These are phyloP conservation scores for Istiophorus platypterus DNA, from an alignment of 2,113 vertebrate species.

Conservation along the genomic window DNA sequence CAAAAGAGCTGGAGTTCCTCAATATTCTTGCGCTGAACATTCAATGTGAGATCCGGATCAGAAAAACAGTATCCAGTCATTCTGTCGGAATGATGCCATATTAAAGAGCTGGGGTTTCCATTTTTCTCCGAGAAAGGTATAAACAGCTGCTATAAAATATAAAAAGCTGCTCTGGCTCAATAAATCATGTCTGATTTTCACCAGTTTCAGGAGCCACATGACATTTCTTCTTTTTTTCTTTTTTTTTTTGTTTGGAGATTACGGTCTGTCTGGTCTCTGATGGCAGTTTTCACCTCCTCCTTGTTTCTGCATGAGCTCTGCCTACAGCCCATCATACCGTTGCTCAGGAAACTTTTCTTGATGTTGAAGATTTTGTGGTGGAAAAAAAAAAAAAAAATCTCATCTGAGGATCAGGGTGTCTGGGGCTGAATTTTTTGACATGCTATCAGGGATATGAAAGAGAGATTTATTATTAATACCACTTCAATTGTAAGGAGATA, in stretches of 20 bases:
- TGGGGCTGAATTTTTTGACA: not conserved
- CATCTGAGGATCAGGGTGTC: not conserved
- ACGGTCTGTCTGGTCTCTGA: conserved; percentile 39
- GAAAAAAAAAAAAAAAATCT: not conserved
- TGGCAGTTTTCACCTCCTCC: conserved; percentile 32
- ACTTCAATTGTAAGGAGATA: not conserved
- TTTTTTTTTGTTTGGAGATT: conserved; percentile 25
- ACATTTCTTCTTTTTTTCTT: conserved; percentile 15
- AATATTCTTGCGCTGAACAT: conserved; percentile 14
- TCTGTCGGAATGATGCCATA: not conserved
- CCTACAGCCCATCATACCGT: conserved; percentile 12
- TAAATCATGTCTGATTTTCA: conserved; percentile 15
- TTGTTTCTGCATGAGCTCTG: conserved; percentile 14
- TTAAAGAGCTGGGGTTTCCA: conserved; percentile 7
- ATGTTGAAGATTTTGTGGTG: not conserved
- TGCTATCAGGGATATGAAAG: not conserved
- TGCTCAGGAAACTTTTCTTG: conserved; percentile 13
- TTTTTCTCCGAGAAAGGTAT: conserved; percentile 11
- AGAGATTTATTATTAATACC: not conserved
- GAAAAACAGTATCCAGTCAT: not conserved
- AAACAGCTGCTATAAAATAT: not conserved
- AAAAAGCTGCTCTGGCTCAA: not conserved
- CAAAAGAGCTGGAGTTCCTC: conserved; percentile 24
- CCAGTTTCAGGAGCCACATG: not conserved
- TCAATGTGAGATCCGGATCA: conserved; percentile 12